These are phyloP conservation scores for Tenualosa ilisha DNA, from an alignment of 2,797 vertebrate species.

Conservation along the genomic window DNA sequence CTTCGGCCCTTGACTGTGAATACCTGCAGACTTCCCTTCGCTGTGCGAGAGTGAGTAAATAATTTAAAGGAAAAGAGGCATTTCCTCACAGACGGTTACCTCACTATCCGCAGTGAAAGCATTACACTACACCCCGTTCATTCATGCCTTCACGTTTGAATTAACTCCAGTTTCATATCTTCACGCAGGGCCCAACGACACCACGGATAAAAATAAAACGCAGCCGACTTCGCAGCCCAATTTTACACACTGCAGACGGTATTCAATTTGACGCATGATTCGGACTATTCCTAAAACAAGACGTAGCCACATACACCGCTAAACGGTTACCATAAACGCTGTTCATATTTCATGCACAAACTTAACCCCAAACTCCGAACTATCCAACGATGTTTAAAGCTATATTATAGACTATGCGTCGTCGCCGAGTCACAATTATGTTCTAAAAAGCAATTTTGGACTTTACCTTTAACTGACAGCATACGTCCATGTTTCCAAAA, in stretches of 20 bases:
- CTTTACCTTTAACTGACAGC: constrained; percentile 13
- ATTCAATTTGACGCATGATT: constrained; percentile 20
- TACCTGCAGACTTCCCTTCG: constrained; percentile 28
- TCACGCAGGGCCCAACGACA: neutral
- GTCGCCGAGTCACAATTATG: neutral
- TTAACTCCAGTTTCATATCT: neutral
- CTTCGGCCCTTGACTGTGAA: constrained; percentile 44
- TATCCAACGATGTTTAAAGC: neutral
- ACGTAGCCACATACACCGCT: neutral
- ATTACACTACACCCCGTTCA: constrained; percentile 5
- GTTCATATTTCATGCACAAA: constrained; percentile 7
- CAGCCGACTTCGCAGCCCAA: constrained; percentile 5
- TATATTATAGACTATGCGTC: neutral
- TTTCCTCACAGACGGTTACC: constrained; percentile 15
- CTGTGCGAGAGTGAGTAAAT: constrained; percentile 26
- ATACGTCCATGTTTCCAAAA: neutral
- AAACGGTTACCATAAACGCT: neutral
- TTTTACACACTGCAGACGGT: constrained; percentile 17
- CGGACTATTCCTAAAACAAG: constrained; percentile 4
- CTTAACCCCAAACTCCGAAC: neutral
- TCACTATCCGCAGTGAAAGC: constrained; percentile 19
- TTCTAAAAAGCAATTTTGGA: neutral
- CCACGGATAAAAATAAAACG: constrained; percentile 24
- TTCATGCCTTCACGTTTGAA: constrained; percentile 8
- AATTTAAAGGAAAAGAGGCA: constrained; percentile 34